These are phyloP conservation scores for Junonia oenone DNA, from an alignment of 2,888 invertebrate genomes.

Conservation along the genomic window DNA sequence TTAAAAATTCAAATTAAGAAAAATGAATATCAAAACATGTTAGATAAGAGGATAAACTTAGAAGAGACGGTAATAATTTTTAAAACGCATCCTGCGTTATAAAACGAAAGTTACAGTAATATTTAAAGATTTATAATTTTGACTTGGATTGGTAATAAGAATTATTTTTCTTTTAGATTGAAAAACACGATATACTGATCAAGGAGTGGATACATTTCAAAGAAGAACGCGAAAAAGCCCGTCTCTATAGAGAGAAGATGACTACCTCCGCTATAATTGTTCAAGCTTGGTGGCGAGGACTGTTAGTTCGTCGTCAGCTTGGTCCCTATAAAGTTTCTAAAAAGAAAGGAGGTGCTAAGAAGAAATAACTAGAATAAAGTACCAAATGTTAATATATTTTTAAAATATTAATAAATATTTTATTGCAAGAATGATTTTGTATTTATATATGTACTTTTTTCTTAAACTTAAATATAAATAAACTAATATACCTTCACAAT, in stretches of 20 bases:
- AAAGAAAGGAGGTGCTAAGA: constrained; percentile 34
- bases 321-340: constrained; percentile 52
- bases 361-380: constrained; percentile 25
- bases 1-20: constrained; percentile 58
- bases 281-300: constrained; percentile 70
- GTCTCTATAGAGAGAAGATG: constrained; percentile 52
- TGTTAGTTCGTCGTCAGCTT: constrained; percentile 57
- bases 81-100: neutral
- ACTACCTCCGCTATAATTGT: constrained; percentile 49
- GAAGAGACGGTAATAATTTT: constrained; percentile 45
- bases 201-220: constrained; percentile 55
- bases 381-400: neutral
- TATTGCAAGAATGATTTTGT: no score
- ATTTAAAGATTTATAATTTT: no score
- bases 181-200: constrained; percentile 43
- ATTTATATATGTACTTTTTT: no score
- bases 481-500: no score
- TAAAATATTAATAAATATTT: neutral
- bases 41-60: constrained; percentile 39
- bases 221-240: constrained; percentile 49
- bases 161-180: constrained; percentile 36
- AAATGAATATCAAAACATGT: constrained; percentile 45
- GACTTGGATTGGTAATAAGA: no score
- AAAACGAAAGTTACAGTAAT: no score
- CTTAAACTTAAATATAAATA: no score